phyloP scores from a whole-genome alignment of 2,888 invertebrate species.

The Eurytoma californica region DNA sequence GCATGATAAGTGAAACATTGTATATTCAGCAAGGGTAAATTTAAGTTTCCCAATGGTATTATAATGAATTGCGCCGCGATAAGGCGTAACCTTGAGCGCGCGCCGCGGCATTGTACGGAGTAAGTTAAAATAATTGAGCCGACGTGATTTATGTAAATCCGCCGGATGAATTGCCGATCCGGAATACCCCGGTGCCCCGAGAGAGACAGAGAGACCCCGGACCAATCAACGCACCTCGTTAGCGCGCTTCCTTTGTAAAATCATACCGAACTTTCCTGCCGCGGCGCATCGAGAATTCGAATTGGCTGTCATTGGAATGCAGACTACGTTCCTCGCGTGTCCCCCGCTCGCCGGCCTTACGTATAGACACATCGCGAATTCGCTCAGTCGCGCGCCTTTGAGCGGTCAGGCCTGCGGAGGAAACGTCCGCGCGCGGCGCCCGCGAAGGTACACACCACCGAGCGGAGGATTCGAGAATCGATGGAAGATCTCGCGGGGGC shows the following conservation, averaged over 20 bases:
- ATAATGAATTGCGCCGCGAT: too few relatives aligned
- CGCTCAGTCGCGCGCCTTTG: constrained; percentile 2
- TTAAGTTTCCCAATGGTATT: too few relatives aligned
- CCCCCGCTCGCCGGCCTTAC: background rate
- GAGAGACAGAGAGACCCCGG: too few relatives aligned
- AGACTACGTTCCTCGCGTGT: constrained; percentile 8
- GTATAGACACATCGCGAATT: background rate
- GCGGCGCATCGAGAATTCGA: constrained; percentile 27
- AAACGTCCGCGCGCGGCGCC: background rate
- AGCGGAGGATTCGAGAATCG: constrained; percentile 42
- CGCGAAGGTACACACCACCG: background rate
- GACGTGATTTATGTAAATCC: constrained; percentile 12
- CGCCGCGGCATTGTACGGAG: background rate
- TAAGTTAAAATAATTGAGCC: background rate
- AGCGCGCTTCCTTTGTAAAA: constrained; percentile 46
- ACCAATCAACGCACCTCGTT: constrained; percentile 41
- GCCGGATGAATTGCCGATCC: constrained; percentile 23
- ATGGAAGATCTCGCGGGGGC: constrained; percentile 31
- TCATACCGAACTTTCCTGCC: constrained; percentile 43
- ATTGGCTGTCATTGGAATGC: constrained; percentile 41
- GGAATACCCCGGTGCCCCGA: background rate
- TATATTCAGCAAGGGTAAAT: too few relatives aligned
- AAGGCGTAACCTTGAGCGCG: background rate
- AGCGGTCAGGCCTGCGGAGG: background rate
- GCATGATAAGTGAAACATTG: too few relatives aligned